These are phyloP conservation scores for Drosophila sucinea DNA, from an alignment of 1,140 invertebrate species.

Conservation along the genomic window DNA sequence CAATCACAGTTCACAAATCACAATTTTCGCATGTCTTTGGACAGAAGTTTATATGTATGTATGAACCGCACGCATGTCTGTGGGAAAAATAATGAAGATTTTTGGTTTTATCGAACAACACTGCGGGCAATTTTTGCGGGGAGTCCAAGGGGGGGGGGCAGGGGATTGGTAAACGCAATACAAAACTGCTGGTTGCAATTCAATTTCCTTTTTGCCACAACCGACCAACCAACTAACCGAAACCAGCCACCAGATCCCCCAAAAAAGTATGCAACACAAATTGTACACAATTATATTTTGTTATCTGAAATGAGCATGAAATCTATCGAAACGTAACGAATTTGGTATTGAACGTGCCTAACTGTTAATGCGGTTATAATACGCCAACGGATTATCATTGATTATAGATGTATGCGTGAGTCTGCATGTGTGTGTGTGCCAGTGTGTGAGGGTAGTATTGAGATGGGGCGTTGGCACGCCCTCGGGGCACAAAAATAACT, in stretches of 20 bases:
- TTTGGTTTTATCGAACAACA: constrained; percentile 34
- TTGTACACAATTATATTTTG: constrained; percentile 77
- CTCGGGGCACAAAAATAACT: constrained; percentile 54
- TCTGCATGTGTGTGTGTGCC: constrained; percentile 17
- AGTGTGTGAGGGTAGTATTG: constrained; percentile 4
- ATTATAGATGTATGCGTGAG: constrained; percentile 62
- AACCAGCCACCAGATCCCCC: background rate
- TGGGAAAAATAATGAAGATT: constrained; percentile 71
- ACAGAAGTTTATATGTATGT: constrained; percentile 14
- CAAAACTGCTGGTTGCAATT: constrained; percentile 63
- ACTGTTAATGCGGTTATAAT: constrained; percentile 82
- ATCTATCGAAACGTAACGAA: constrained; percentile 78
- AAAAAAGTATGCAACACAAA: constrained; percentile 50
- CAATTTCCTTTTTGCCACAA: constrained; percentile 43
- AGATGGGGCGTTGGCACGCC: constrained; percentile 38
- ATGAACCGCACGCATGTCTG: constrained; percentile 51
- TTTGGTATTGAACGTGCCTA: constrained; percentile 76
- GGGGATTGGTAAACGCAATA: background rate
- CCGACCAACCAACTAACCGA: background rate
- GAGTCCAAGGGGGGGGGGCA: too few species aligned
- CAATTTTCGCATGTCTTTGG: constrained; percentile 24
- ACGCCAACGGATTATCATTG: constrained; percentile 80
- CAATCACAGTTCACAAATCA: constrained; percentile 35
- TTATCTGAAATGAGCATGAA: constrained; percentile 75
- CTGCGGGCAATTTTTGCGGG: background rate